These are phyloP conservation scores for Galbula dea DNA, from an alignment of 2,113 vertebrate species.

Conservation along the genomic window DNA sequence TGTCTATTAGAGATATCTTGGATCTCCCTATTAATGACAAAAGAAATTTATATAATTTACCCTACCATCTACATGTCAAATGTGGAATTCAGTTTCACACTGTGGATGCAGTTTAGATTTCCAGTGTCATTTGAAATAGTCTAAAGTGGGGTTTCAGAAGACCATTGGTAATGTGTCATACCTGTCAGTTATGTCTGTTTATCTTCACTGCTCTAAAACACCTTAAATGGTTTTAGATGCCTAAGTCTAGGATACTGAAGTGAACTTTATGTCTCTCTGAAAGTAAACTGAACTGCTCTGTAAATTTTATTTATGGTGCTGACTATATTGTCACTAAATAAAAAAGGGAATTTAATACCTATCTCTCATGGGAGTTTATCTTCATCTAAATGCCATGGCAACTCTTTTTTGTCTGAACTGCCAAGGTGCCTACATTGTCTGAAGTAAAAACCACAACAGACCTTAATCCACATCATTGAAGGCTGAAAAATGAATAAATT, in stretches of 20 bases:
- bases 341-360: background rate
- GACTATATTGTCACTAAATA: background rate
- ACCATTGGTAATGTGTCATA: fast-evolving
- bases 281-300: background rate
- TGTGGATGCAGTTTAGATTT: background rate
- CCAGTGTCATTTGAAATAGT: background rate
- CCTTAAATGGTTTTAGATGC: background rate
- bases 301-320: background rate
- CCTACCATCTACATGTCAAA: background rate
- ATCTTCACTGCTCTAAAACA: background rate
- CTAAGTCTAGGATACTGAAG: background rate
- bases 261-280: background rate
- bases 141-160: background rate
- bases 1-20: background rate
- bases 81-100: background rate
- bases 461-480: background rate
- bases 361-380: background rate
- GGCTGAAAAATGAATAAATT: background rate
- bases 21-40: background rate
- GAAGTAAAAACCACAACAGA: background rate
- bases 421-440: background rate
- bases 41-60: background rate
- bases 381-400: background rate
- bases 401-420: background rate
- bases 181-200: background rate